Evolutionary conservation across 1,140 invertebrate species (phyloP).

Genomic region (Drosophila repleta): DNA sequence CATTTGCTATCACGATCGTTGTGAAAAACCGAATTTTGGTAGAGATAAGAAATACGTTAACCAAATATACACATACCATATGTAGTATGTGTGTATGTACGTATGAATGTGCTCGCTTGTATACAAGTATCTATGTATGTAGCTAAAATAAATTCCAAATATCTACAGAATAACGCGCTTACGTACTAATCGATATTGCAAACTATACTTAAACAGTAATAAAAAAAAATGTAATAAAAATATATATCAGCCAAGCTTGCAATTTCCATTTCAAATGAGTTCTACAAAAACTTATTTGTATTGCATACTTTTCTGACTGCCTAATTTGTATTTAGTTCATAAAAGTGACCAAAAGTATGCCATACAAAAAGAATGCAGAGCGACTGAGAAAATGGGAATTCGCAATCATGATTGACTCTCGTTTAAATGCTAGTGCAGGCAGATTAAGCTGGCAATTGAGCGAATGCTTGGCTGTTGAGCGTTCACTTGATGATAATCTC

Average conservation of each 20-base stretch:
- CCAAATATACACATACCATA: neutral
- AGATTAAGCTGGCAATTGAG: conserved; percentile 15
- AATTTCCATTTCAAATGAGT: neutral
- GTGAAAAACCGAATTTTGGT: conserved; percentile 27
- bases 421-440: conserved; percentile 10
- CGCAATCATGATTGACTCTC: neutral
- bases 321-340: no score
- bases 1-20: conserved; percentile 28
- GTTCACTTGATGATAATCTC: conserved; percentile 84
- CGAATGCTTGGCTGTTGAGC: neutral
- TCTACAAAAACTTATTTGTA: neutral
- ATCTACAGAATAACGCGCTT: conserved; percentile 30
- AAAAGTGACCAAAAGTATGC: neutral
- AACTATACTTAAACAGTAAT: conserved; percentile 7
- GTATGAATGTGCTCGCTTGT: neutral
- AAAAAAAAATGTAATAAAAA: conserved; percentile 16
- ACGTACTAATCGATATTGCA: conserved; percentile 18
- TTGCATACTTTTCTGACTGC: conserved; percentile 7
- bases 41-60: conserved; percentile 5
- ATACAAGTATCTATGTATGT: conserved; percentile 4
- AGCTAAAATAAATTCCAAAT: conserved; percentile 31
- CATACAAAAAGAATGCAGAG: neutral
- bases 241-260: neutral
- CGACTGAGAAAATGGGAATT: neutral
- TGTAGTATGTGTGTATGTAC: conserved; percentile 6